Base-by-base conservation (phyloP, 2,888 invertebrate genomes). In the Xanthostigma xanthostigma region DNA sequence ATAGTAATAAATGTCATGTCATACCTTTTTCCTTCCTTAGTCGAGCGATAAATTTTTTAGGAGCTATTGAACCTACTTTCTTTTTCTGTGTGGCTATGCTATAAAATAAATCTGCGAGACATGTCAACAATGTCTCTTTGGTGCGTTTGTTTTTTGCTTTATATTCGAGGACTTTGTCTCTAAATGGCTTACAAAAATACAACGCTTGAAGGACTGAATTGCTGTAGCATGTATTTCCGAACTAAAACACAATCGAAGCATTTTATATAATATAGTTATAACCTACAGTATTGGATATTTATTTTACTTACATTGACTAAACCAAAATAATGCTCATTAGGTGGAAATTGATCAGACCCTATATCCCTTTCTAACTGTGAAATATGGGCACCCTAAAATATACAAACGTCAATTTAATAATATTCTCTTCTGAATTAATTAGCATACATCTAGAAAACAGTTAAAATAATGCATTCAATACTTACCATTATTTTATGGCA, bases 11-110 rank as follows among this genome's bases (percentile, higher is more conserved):
- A 6, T 6, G 27, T 27, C 37, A 17, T 44, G 4, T 50, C 13
- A 14, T 60, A 89, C 92, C 93, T 77, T 98, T 98, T 73, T 98
- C 97, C 73, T 97, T 97, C 61, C 96, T 81, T 64, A 98, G 72
- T 60, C 96, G 81, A 56, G 96, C 93, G 63, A 99, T 97, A 71
- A 99, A 99, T 68, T 99, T 95, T 72, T 99, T 99, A 57, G 98
- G 98, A 46, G 98, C 97, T 64, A 99, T 94, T 27, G 96, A 96
- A 50, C 98, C 98, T 50, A 97, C 91, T 78, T 96, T 94, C 68
- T 96, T 96, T 77, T 99, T 99, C 66, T 99, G 98, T n/a, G 96
- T 97, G 39, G 96, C 96, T 65, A 99, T 99, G 68, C 89, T 95
- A 73, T 97, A 92, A 73, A 98, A 99, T 53, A 99, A 74, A 73